Conservation (phyloP, 1,140 invertebrate species). For the Oryctes rhinoceros region DNA sequence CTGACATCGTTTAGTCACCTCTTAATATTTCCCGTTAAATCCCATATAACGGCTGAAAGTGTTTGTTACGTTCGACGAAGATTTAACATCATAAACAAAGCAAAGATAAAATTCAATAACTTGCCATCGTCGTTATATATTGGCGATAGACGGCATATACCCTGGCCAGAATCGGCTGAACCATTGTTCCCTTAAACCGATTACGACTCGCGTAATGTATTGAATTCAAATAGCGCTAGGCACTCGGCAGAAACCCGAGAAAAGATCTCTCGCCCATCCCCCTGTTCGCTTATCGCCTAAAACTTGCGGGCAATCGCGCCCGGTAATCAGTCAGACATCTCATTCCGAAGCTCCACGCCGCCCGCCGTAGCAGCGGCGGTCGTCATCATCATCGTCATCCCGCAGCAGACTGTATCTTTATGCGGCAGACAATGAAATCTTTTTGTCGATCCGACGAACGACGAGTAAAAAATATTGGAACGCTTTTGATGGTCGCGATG, state of each 20-base stretch:
- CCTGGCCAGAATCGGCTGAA: neutral
- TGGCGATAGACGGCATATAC: neutral
- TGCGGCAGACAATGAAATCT: slow-evolving; percentile 6
- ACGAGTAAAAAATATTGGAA: neutral
- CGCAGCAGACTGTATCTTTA: slow-evolving; percentile 6
- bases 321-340: slow-evolving; percentile 9
- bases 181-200: slow-evolving; percentile 8
- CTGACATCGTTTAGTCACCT: neutral
- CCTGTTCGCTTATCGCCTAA: neutral
- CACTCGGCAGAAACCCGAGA: neutral
- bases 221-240: neutral
- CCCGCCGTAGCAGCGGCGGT: too few relatives aligned
- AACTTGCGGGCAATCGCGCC: slow-evolving; percentile 2
- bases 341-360: neutral
- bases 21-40: slow-evolving; percentile 1
- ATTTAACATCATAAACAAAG: neutral
- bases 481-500: neutral
- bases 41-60: neutral
- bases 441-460: neutral
- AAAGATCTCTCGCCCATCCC: neutral
- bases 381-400: neutral
- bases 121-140: neutral
- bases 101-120: neutral
- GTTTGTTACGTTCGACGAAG: neutral
- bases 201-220: neutral